Evolutionary conservation across 2,888 invertebrate genomes (phyloP).

Genomic region (Crossocerus cetratus): DNA sequence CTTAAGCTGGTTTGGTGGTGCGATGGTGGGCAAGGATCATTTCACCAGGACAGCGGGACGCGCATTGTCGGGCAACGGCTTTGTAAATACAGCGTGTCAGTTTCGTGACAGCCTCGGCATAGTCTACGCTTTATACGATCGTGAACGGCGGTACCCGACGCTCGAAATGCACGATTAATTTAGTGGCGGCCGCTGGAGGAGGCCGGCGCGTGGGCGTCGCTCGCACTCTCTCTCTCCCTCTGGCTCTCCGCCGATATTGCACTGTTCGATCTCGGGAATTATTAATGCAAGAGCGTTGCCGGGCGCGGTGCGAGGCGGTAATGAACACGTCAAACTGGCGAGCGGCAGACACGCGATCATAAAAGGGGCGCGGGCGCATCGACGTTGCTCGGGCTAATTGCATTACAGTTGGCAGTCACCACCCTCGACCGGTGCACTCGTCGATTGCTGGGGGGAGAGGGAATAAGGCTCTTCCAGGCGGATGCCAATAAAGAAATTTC

Average conservation of each 20-base stretch:
- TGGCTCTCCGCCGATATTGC: slow-evolving; percentile 5
- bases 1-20: no score
- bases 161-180: slow-evolving; percentile 44
- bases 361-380: no score
- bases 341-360: background rate
- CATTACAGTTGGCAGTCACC: background rate
- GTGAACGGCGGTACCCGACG: slow-evolving; percentile 30
- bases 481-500: slow-evolving; percentile 23
- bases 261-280: slow-evolving; percentile 4
- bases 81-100: slow-evolving; percentile 32
- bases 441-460: background rate
- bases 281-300: slow-evolving; percentile 14
- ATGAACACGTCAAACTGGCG: slow-evolving; percentile 29
- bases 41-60: background rate
- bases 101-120: slow-evolving; percentile 35
- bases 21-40: background rate
- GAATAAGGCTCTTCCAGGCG: background rate
- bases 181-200: slow-evolving; percentile 24
- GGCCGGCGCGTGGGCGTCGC: slow-evolving; percentile 35
- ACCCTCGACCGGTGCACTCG: background rate
- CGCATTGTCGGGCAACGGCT: slow-evolving; percentile 1
- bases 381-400: background rate
- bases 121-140: slow-evolving; percentile 36
- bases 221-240: slow-evolving; percentile 17
- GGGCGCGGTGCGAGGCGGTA: background rate